These are phyloP conservation scores for Temnothorax unifasciatus DNA, from an alignment of 2,888 invertebrate species.

Conservation along the genomic window DNA sequence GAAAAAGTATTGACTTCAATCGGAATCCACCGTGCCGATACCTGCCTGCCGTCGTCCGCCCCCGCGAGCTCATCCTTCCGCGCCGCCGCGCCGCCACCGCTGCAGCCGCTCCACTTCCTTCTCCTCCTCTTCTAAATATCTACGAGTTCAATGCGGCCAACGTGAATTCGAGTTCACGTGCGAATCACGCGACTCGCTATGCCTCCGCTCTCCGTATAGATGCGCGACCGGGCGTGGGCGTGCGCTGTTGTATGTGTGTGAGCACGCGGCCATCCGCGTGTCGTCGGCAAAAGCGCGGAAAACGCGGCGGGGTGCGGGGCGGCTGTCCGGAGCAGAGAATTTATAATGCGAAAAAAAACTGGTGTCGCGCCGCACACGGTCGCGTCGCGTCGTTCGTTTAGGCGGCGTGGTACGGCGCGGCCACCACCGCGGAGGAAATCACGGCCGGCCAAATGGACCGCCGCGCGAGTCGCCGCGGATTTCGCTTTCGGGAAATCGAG, in stretches of 20 bases:
- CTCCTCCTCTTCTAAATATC: conserved; percentile 52
- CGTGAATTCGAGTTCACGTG: conserved; percentile 71
- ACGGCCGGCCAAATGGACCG: conserved; percentile 65
- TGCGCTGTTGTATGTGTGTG: conserved; percentile 45
- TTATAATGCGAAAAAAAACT: conserved; percentile 80
- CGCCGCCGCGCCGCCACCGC: neutral
- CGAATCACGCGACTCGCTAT: conserved; percentile 66
- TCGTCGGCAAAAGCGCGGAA: conserved; percentile 61
- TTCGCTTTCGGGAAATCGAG: conserved; percentile 68
- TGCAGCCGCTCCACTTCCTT: conserved; percentile 14
- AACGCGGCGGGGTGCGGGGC: conserved; percentile 59
- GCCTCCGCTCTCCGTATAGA: conserved; percentile 30
- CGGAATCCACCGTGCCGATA: conserved; percentile 65
- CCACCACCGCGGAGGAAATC: conserved; percentile 64
- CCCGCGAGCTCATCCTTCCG: conserved; percentile 36
- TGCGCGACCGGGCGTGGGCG: conserved; percentile 36
- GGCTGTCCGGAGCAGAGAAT: conserved; percentile 81
- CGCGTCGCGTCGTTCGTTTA: conserved; percentile 70
- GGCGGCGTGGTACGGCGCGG: conserved; percentile 60
- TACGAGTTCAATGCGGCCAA: conserved; percentile 69
- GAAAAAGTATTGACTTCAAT: conserved; percentile 83
- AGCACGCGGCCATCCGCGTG: conserved; percentile 61
- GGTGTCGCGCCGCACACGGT: conserved; percentile 62
- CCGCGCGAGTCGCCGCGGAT: conserved; percentile 56
- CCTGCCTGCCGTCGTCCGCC: conserved; percentile 59